A percentile compares a stretch with the other conserved stretches of the same genome.
phyloP scores from a whole-genome alignment of 1,140 invertebrate genomes.

The Trichonephila inaurata region DNA sequence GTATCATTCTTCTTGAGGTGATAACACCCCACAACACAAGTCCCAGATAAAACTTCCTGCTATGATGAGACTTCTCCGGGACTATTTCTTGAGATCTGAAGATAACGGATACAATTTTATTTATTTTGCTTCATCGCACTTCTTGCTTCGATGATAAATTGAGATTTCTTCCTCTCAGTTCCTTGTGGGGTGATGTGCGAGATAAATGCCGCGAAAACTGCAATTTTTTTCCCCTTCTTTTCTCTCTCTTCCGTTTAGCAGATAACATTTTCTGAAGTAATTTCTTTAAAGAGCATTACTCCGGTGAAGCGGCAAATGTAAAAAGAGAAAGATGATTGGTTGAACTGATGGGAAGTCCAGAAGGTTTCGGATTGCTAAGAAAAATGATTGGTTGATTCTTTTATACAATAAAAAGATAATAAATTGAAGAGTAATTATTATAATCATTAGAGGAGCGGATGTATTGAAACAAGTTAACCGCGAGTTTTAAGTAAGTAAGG shows the following conservation, averaged over 20 bases:
- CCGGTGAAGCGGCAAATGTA: neutral
- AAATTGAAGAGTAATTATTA: no score
- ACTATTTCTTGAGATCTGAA: constrained; percentile 32
- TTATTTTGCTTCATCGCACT: neutral
- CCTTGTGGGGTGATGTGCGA: neutral
- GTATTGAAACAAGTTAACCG: no score
- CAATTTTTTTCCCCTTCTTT: neutral
- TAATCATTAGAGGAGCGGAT: no score
- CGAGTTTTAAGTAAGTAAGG: no score
- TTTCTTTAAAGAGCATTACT: constrained; percentile 35
- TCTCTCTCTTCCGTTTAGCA: neutral
- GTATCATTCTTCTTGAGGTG: neutral
- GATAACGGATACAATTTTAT: constrained; percentile 32
- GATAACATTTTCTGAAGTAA: constrained; percentile 10
- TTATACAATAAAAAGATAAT: neutral
- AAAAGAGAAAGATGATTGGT: neutral
- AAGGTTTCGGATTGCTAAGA: neutral
- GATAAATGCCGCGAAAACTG: constrained; percentile 35
- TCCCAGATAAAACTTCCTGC: neutral
- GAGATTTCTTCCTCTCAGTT: neutral
- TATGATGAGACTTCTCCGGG: neutral
- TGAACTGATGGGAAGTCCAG: no score
- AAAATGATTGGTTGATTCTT: neutral
- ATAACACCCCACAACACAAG: neutral
- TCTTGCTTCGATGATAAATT: constrained; percentile 43